A percentile compares a stretch with the other conserved stretches of the same genome.
Evolutionary conservation across 1,140 invertebrate genomes (phyloP).

Genomic region (Galendromus occidentalis): DNA sequence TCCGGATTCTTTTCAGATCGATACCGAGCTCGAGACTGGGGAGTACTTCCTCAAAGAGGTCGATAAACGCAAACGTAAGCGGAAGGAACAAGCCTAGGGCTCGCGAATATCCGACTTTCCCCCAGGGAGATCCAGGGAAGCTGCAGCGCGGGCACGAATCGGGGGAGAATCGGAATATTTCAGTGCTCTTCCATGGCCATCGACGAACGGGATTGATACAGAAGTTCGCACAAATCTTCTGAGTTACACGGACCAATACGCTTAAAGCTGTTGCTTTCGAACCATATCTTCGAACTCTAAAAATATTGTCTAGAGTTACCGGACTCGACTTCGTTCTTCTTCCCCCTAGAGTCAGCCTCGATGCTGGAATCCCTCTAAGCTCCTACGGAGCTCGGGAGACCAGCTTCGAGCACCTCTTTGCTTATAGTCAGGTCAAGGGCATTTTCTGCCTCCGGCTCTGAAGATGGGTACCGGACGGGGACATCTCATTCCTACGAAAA

Average conservation of each 20-base stretch:
- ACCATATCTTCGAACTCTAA: no score
- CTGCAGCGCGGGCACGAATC: background rate
- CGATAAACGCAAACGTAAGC: conserved; percentile 36
- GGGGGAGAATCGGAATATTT: background rate
- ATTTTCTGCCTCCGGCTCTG: background rate
- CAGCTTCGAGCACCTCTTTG: no score
- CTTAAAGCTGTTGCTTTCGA: background rate
- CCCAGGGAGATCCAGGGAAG: background rate
- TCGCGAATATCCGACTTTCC: background rate
- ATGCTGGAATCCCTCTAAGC: no score
- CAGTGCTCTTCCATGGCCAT: background rate
- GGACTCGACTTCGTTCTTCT: no score
- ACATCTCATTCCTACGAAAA: background rate
- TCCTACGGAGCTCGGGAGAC: no score
- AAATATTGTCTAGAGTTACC: no score
- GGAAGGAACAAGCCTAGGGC: background rate
- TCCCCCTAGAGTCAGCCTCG: no score
- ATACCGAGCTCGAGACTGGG: conserved; percentile 76
- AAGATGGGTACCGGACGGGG: background rate
- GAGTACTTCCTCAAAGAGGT: conserved; percentile 85
- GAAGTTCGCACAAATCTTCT: background rate
- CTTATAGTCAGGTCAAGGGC: no score
- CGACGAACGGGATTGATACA: background rate
- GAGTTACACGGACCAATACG: background rate
- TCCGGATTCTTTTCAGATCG: conserved; percentile 35